Percentiles rank a stretch among this genome's conserved stretches.
Conservation (phyloP, 2,888 invertebrate species). For the Cremastobaeus sp. region DNA sequence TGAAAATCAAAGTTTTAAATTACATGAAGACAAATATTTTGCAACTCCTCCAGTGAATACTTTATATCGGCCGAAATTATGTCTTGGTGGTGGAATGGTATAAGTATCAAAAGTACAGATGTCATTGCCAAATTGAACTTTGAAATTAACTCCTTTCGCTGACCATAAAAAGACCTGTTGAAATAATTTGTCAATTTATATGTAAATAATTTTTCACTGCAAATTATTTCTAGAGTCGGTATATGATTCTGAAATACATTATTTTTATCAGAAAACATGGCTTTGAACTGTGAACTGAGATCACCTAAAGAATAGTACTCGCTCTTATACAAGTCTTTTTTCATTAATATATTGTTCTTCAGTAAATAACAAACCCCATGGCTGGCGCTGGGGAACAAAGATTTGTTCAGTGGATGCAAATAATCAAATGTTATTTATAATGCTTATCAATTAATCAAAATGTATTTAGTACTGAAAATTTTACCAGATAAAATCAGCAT, state of each 20-base stretch:
- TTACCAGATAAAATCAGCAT: slow-evolving; percentile 35
- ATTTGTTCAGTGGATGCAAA: too few relatives aligned
- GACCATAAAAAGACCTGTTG: slow-evolving; percentile 66
- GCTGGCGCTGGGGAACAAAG: too few relatives aligned
- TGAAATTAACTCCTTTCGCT: slow-evolving; percentile 53
- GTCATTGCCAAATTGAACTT: slow-evolving; percentile 35
- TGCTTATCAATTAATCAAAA: too few relatives aligned
- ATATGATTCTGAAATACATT: slow-evolving; percentile 50
- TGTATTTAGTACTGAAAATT: neutral
- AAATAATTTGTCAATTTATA: neutral
- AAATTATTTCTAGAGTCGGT: neutral
- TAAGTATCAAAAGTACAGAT: slow-evolving; percentile 6
- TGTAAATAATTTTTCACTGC: neutral
- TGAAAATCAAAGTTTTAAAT: too few relatives aligned
- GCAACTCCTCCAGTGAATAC: slow-evolving; percentile 64
- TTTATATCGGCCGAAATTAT: slow-evolving; percentile 50
- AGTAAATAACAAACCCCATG: slow-evolving; percentile 60
- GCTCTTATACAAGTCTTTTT: slow-evolving; percentile 43
- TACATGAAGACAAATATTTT: too few relatives aligned
- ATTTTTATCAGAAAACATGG: slow-evolving; percentile 59
- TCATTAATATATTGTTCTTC: slow-evolving; percentile 42
- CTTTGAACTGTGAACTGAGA: slow-evolving; percentile 46
- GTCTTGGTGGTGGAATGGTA: slow-evolving; percentile 39
- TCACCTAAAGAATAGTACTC: slow-evolving; percentile 24
- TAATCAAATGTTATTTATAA: slow-evolving; percentile 13